Percentiles rank a stretch among this genome's conserved stretches.
Conservation (phyloP, 1,140 invertebrate genomes). For the Philopotamus ludificatus region DNA sequence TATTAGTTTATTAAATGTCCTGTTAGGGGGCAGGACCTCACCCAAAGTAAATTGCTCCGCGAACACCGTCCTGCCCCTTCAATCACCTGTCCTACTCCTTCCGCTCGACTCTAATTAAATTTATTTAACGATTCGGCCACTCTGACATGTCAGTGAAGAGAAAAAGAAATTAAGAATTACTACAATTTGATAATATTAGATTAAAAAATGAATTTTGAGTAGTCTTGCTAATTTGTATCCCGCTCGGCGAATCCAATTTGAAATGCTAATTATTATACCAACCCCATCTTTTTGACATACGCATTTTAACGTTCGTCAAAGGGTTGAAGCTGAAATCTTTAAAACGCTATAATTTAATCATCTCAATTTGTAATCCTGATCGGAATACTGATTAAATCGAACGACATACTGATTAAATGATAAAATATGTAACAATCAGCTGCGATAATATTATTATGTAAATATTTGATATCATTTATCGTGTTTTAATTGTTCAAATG, state of each 20-base stretch:
- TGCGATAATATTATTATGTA: no score
- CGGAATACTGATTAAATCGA: background rate
- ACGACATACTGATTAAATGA: no score
- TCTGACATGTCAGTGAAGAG: no score
- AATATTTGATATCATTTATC: no score
- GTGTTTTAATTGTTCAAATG: no score
- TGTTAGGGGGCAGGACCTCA: conserved; percentile 8
- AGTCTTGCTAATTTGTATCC: conserved; percentile 36
- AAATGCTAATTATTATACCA: conserved; percentile 41
- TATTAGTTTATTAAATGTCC: conserved; percentile 38
- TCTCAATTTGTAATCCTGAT: conserved; percentile 20
- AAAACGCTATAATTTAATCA: conserved; percentile 24
- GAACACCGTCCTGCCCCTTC: background rate
- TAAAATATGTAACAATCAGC: no score
- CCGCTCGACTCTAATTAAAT: background rate
- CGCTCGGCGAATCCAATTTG: conserved; percentile 36
- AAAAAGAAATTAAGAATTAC: no score
- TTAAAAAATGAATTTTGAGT: no score
- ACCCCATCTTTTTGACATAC: conserved; percentile 22
- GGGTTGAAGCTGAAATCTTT: conserved; percentile 36
- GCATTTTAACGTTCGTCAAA: conserved; percentile 15
- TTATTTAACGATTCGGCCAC: no score
- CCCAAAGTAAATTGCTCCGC: background rate
- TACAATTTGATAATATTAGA: no score
- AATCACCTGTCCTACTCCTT: background rate